These are phyloP conservation scores for Ceratina japonica DNA, from an alignment of 1,140 invertebrate species.

Conservation along the genomic window DNA sequence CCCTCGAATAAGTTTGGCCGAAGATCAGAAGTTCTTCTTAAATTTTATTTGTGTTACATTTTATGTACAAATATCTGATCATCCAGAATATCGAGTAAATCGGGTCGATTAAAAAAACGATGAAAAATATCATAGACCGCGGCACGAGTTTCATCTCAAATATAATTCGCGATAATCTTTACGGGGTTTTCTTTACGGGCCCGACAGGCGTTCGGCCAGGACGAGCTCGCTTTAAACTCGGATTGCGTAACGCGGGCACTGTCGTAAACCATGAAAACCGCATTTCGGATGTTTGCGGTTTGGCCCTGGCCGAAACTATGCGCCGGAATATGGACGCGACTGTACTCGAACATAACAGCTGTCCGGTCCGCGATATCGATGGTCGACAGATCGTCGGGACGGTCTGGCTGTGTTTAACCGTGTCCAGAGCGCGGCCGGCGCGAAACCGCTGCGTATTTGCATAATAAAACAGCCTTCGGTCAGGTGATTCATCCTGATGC, in stretches of 20 bases:
- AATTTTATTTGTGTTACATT: too few species aligned
- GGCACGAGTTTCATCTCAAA: too few species aligned
- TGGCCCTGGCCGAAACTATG: not conserved
- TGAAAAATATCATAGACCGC: too few species aligned
- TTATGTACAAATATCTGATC: too few species aligned
- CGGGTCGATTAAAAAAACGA: too few species aligned
- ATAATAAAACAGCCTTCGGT: constrained; percentile 70
- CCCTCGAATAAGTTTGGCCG: not conserved
- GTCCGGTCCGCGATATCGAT: constrained; percentile 39
- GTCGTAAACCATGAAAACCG: constrained; percentile 44
- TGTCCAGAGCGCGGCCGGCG: constrained; percentile 53
- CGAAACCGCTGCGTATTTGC: constrained; percentile 67
- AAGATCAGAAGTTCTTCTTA: not conserved
- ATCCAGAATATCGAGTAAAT: too few species aligned
- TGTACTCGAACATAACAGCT: constrained; percentile 26
- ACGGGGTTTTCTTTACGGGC: too few species aligned
- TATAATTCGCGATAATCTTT: too few species aligned
- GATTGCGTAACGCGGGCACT: constrained; percentile 25
- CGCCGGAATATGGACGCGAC: constrained; percentile 5
- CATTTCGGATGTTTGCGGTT: constrained; percentile 34
- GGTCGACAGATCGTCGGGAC: constrained; percentile 1
- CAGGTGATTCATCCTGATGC: constrained; percentile 69
- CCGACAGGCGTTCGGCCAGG: too few species aligned
- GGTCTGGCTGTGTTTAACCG: constrained; percentile 47
- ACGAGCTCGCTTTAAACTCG: constrained; percentile 21